phyloP scores from a whole-genome alignment of 2,888 invertebrate species.

The Ametastegia equiseti region DNA sequence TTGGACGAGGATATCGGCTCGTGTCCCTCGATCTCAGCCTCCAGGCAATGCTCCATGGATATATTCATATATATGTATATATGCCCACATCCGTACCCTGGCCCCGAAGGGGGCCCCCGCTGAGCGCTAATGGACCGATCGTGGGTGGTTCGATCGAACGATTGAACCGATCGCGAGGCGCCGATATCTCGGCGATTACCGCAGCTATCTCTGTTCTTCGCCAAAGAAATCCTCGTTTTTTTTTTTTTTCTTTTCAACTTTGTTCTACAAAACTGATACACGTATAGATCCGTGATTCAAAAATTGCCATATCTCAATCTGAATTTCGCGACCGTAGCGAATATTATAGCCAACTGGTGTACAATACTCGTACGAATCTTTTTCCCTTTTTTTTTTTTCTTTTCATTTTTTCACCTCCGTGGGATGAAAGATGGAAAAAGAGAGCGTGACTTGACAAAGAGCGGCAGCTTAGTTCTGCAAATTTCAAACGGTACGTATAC shows the following conservation, averaged over 20 bases:
- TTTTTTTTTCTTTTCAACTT: neutral
- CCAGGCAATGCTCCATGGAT: conserved; percentile 33
- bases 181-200: conserved; percentile 15
- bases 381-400: neutral
- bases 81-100: conserved; percentile 29
- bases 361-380: neutral
- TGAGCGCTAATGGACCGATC: conserved; percentile 74
- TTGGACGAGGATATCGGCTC: conserved; percentile 24
- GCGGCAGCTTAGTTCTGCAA: neutral
- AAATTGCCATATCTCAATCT: too few relatives aligned
- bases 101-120: conserved; percentile 59
- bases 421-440: neutral
- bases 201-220: neutral
- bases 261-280: too few relatives aligned
- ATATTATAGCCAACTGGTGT: neutral
- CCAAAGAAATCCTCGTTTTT: neutral
- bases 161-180: conserved; percentile 50
- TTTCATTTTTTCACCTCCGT: neutral
- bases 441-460: neutral
- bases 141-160: conserved; percentile 70
- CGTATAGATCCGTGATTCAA: too few relatives aligned
- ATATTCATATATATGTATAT: conserved; percentile 5
- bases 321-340: too few relatives aligned
- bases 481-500: neutral
- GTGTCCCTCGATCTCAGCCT: conserved; percentile 41